Conservation (phyloP, 2,113 vertebrate species). For the Microtus oregoni region DNA sequence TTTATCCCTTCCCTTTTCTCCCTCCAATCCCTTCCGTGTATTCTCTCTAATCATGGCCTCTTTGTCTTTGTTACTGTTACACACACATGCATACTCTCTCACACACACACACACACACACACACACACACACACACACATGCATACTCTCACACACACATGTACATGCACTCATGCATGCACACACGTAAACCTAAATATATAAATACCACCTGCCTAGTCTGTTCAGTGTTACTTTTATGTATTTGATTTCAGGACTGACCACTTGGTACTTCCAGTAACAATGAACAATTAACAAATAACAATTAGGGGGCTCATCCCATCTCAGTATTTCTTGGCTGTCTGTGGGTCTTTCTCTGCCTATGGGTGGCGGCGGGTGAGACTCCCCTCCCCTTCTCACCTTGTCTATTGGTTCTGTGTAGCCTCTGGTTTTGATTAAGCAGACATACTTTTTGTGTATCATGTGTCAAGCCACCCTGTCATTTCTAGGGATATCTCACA, state of each 20-base stretch:
- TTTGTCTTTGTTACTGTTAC: not conserved
- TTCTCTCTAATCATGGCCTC: not conserved
- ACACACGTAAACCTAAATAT: not conserved
- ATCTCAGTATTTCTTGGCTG: not conserved
- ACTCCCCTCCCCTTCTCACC: not conserved
- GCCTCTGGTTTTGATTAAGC: not conserved
- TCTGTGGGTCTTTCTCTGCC: not conserved
- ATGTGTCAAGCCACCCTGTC: not conserved
- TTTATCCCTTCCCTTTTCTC: not conserved
- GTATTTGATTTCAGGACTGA: not conserved
- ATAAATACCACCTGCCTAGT: not conserved
- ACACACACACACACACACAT: not conserved
- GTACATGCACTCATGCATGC: not conserved
- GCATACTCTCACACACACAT: not conserved
- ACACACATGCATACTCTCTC: not conserved
- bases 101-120: not conserved
- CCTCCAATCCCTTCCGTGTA: too few relatives aligned
- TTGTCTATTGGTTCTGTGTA: not conserved
- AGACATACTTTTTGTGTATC: not conserved
- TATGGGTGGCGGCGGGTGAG: not conserved
- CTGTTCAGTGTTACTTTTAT: too few relatives aligned
- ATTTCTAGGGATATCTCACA: not conserved
- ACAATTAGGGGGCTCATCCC: not conserved
- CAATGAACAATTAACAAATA: too few relatives aligned
- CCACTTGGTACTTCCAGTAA: not conserved